phyloP scores from a whole-genome alignment of 2,888 invertebrate species.

The Drosophila rellima region DNA sequence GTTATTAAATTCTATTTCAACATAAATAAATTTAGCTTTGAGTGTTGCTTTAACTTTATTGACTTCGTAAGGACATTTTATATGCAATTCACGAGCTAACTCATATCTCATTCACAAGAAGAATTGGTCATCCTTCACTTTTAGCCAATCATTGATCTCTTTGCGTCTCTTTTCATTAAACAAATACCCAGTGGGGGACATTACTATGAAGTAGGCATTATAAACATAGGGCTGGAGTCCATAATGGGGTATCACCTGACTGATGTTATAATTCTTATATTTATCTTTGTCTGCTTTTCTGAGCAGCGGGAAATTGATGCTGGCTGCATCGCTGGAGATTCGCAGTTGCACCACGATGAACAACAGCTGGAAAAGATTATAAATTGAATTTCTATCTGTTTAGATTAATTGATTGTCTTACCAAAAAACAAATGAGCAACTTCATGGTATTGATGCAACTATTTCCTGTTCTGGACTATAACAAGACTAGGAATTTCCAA shows the following conservation, averaged over 20 bases:
- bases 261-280: no score
- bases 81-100: no score
- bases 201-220: background rate
- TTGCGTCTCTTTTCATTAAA: background rate
- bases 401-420: background rate
- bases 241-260: no score
- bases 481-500: background rate
- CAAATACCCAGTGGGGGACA: background rate
- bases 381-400: background rate
- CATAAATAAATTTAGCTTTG: no score
- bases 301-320: background rate
- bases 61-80: no score
- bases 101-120: no score
- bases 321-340: background rate
- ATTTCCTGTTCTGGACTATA: constrained; percentile 2
- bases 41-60: no score
- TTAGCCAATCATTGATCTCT: background rate
- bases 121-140: no score
- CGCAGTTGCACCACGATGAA: background rate
- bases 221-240: no score
- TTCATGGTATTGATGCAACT: constrained; percentile 4
- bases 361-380: background rate
- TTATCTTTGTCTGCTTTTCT: background rate
- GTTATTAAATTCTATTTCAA: no score
- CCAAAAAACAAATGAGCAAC: background rate